Evolutionary conservation across 2,888 invertebrate genomes (phyloP).

Genomic region (Hedychridium roseum): DNA sequence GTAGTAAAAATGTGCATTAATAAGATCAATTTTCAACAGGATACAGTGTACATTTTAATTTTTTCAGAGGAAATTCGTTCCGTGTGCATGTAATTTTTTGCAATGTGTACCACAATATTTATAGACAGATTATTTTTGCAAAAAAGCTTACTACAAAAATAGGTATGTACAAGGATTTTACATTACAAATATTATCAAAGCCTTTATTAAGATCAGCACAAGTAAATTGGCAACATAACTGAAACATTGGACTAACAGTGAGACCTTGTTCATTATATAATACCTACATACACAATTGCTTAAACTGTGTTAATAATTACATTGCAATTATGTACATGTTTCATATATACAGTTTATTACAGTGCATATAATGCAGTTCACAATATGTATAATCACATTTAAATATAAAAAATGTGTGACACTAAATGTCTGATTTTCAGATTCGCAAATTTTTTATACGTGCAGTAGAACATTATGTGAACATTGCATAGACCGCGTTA

Average conservation of each 20-base stretch:
- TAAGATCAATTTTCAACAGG: no score
- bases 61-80: no score
- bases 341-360: slow-evolving; percentile 12
- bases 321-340: slow-evolving; percentile 9
- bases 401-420: no score
- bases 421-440: no score
- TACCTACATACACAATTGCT: slow-evolving; percentile 8
- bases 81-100: no score
- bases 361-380: slow-evolving; percentile 3
- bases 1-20: no score
- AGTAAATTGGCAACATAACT: slow-evolving; percentile 44
- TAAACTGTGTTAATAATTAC: slow-evolving; percentile 10
- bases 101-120: no score
- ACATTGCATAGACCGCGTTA: slow-evolving; percentile 9
- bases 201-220: slow-evolving; percentile 50
- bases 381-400: background rate
- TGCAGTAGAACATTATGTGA: background rate
- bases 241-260: slow-evolving; percentile 34
- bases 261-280: slow-evolving; percentile 14
- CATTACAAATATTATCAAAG: slow-evolving; percentile 39
- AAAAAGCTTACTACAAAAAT: no score
- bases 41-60: no score
- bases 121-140: no score
- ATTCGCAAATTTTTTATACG: no score
- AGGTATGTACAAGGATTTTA: no score